Base-by-base conservation (phyloP, 2,113 vertebrate genomes). In the Campylomormyrus numenius region DNA sequence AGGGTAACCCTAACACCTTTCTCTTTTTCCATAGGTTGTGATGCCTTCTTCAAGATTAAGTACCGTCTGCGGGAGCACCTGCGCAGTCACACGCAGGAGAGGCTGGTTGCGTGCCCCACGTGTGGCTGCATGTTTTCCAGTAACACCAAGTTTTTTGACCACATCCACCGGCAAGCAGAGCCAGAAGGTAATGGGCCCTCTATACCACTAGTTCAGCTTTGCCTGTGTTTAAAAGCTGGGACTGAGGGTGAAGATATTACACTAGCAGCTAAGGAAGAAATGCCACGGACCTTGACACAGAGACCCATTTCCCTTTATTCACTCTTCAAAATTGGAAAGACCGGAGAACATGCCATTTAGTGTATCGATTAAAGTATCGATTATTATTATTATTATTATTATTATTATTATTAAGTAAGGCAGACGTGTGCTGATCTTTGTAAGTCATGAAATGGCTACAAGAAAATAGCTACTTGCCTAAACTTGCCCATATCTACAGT, bases 41-140 rank as follows among this genome's bases (percentile, higher is more conserved):
- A 94, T 10, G 95, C 94, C 0, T 90, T 93, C 90, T 95, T 96
- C 90, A 96, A 95, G 92, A 95, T 96, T 90, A 94, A 92, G 48
- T 95, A 94, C 77, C 94, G 96, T 2, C 53, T 96, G 49, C 93
- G 94, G 4, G 95, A 95, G 87, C 95, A 95, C 92, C 94, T 94
- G 93, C 94, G 95, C 89, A 95, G 94, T 39, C 94, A 92, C 93
- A 96, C 93, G 0, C 92, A 95, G 92, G 94, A 96, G 92, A 92
- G 93, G 7, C 90, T 95, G 15, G 94, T 95, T 6, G 95, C 96
- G 39, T 96, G 94, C 90, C 95, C 96, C 3, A 90, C 95, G 19
- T 95, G 94, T 42, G 94, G 95, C 91, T 94, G 93, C 92, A 96
- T 96, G 94, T 96, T 96, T 92, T 96, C 95, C 93, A 96, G 92